Evolutionary conservation across 1,140 invertebrate species (phyloP).

Genomic region (Halictus rubicundus): DNA sequence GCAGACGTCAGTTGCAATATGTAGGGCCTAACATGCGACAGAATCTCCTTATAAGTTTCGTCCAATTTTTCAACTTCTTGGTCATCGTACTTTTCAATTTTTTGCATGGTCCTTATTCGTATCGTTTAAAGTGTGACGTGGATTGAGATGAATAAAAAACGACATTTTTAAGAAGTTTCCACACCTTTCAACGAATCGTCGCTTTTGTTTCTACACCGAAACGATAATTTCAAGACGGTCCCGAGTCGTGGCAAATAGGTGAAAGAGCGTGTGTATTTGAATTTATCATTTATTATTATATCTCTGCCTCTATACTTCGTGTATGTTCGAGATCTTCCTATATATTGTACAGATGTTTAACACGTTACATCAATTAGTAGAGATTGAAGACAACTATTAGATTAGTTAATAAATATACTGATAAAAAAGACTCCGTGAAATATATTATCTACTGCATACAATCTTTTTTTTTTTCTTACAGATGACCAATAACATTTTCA

Average conservation of each 20-base stretch:
- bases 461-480: slow-evolving; percentile 2
- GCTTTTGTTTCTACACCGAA: slow-evolving; percentile 4
- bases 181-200: background rate
- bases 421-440: slow-evolving; percentile 35
- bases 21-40: slow-evolving; percentile 68
- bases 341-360: slow-evolving; percentile 6
- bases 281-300: slow-evolving; percentile 24
- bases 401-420: slow-evolving; percentile 13
- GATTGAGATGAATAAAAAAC: background rate
- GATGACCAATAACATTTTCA: slow-evolving; percentile 12
- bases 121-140: background rate
- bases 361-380: slow-evolving; percentile 14
- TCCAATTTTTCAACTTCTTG: slow-evolving; percentile 70
- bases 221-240: background rate
- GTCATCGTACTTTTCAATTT: slow-evolving; percentile 56
- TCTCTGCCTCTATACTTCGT: slow-evolving; percentile 4
- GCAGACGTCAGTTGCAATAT: slow-evolving; percentile 66
- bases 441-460: slow-evolving; percentile 12
- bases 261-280: slow-evolving; percentile 1
- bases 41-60: slow-evolving; percentile 72
- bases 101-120: slow-evolving; percentile 50
- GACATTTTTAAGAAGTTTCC: slow-evolving; percentile 10
- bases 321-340: slow-evolving; percentile 15
- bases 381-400: background rate
- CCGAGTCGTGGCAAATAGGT: background rate